Base-by-base conservation (phyloP, 2,888 invertebrate genomes). In the Clistopyga incitator region DNA sequence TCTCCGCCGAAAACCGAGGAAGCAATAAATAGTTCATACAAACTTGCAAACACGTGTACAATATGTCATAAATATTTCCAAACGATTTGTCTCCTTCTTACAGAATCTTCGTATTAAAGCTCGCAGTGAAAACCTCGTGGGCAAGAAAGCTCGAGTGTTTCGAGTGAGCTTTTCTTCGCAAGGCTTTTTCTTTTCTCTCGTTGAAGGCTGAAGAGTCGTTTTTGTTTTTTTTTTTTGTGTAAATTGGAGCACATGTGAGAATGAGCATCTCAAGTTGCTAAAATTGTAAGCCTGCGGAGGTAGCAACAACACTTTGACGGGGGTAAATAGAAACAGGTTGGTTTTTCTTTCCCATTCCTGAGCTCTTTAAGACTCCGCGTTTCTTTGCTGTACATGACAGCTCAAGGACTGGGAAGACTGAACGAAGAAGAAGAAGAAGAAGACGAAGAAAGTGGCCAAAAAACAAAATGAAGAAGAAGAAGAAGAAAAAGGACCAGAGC, bases 271-370 rank as follows among this genome's bases (percentile, higher is more conserved):
- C 71, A 42, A 64, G 77, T 81, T 78, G 61, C 54, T 71, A 64
- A 77, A 70, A 70, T 68, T 52, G 68, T 52, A 81, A 68, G 54
- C 38, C 59, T 18, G 13, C 45, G 29, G 29, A n/a, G 23, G 6
- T 45, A 59, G 45, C 45, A 65, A 20, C 47, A 54, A 64, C 56
- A 67, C 67, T 67, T 74, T 34, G 59, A 56, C 56, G 50, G 50
- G 47, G 64, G 74, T 42, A 65, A 78, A 82, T 82, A 65, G 45
- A 78, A 71, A 68, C 52, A 68, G 67, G 71, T 72, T 82, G 54
- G 70, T 54, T 71, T 71, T 78, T 56, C 45, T 25, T 68, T n/a
- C 15, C 13, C 59, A 34, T 77, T 50, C 59, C 15, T 45, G 10
- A 20, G 42, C 13, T 23, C 23, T 45, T 76, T 42, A 11, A 64